Evolutionary conservation across 2,113 vertebrate species (phyloP).

Genomic region (Scomber japonicus): DNA sequence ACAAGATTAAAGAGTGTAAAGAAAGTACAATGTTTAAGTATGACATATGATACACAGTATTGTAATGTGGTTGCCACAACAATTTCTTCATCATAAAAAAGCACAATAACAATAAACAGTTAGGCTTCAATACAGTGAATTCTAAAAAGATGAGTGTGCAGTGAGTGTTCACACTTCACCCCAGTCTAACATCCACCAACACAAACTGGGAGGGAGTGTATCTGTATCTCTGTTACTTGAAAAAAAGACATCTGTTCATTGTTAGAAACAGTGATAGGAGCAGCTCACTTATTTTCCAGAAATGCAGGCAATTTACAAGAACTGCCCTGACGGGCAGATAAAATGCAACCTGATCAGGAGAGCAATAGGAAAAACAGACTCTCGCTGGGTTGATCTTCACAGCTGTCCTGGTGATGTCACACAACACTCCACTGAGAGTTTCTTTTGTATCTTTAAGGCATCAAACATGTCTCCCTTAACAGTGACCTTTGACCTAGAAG

Average conservation of each 20-base stretch:
- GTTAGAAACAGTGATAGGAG: slow-evolving; percentile 70
- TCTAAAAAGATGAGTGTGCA: neutral
- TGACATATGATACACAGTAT: neutral
- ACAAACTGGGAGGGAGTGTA: slow-evolving; percentile 45
- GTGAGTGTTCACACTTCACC: slow-evolving; percentile 19
- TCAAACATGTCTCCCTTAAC: slow-evolving; percentile 33
- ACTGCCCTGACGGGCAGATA: slow-evolving; percentile 49
- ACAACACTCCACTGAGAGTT: slow-evolving; percentile 68
- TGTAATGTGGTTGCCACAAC: neutral
- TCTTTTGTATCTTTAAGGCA: slow-evolving; percentile 70
- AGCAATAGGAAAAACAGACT: slow-evolving; percentile 53
- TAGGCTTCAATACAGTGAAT: neutral
- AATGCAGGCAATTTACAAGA: slow-evolving; percentile 69
- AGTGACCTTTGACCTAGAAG: slow-evolving; percentile 52
- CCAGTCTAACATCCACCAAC: slow-evolving; percentile 26
- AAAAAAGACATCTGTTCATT: slow-evolving; percentile 81
- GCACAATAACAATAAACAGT: neutral
- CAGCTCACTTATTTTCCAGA: slow-evolving; percentile 62
- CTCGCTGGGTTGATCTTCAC: slow-evolving; percentile 48
- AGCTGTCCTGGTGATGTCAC: slow-evolving; percentile 81
- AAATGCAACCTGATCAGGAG: slow-evolving; percentile 65
- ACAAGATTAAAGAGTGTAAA: neutral
- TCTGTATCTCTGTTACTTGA: slow-evolving; percentile 49
- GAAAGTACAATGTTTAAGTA: neutral
- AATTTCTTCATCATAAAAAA: too few relatives aligned